These are phyloP conservation scores for Gambusia yucatana DNA, from an alignment of 2,797 vertebrate species.

Conservation along the genomic window DNA sequence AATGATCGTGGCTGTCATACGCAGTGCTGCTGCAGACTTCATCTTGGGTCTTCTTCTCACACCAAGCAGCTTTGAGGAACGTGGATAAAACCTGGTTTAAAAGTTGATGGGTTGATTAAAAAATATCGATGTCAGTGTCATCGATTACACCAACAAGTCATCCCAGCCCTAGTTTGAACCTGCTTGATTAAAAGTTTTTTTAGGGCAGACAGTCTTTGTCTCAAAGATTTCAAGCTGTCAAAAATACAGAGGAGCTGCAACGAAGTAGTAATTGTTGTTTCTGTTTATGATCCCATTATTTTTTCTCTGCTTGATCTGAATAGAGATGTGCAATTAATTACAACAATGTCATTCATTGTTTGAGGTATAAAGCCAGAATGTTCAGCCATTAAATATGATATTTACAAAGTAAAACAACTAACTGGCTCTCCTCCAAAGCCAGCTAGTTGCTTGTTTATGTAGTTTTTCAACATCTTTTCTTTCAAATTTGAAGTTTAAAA, in stretches of 20 bases:
- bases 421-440: neutral
- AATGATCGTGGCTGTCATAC: neutral
- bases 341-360: neutral
- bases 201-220: neutral
- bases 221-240: neutral
- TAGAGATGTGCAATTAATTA: neutral
- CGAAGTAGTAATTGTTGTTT: conserved; percentile 4
- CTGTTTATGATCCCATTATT: neutral
- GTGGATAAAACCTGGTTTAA: neutral
- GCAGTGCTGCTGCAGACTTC: neutral
- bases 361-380: neutral
- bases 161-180: neutral
- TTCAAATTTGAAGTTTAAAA: conserved; percentile 4
- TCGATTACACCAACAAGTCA: neutral
- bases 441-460: neutral
- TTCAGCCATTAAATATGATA: neutral
- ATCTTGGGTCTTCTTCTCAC: neutral
- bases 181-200: neutral
- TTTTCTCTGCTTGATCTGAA: conserved; percentile 1
- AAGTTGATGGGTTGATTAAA: neutral
- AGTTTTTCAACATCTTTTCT: neutral
- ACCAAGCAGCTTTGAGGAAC: neutral
- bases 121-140: neutral
- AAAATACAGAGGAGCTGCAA: neutral
- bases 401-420: neutral